Conservation (phyloP, 2,113 vertebrate genomes). For the Catharus minimus region DNA sequence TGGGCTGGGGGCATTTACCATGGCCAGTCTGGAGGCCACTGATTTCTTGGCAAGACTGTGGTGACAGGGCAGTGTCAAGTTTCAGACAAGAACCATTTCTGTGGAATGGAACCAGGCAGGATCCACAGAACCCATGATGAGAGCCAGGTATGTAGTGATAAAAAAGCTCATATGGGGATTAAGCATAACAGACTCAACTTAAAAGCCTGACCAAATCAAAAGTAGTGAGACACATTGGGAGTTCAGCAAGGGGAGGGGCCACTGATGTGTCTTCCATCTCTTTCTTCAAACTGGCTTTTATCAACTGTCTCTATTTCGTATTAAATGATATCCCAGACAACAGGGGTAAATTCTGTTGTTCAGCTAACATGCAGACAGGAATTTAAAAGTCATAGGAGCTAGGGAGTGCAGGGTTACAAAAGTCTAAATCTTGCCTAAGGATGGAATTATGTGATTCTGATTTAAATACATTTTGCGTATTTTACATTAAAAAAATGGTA, state of each 20-base stretch:
- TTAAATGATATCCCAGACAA: not conserved
- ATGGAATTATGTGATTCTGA: not conserved
- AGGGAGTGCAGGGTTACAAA: not conserved
- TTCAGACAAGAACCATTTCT: not conserved
- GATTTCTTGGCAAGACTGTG: not conserved
- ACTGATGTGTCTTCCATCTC: not conserved
- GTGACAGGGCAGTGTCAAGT: not conserved
- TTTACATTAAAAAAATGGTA: not conserved
- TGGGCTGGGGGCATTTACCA: rapidly evolving
- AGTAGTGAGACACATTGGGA: rapidly evolving
- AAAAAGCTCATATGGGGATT: not conserved
- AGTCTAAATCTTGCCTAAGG: not conserved
- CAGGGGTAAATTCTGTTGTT: not conserved
- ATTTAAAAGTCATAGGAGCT: not conserved
- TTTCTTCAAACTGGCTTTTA: not conserved
- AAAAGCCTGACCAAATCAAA: not conserved
- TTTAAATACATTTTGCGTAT: not conserved
- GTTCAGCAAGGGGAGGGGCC: rapidly evolving
- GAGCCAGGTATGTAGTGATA: not conserved
- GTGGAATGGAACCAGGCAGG: not conserved
- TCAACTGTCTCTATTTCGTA: not conserved
- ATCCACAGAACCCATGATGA: not conserved
- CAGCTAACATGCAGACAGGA: not conserved
- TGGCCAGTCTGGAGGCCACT: not conserved
- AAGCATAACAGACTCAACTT: not conserved